These are phyloP conservation scores for Cotesia typhae DNA, from an alignment of 1,140 invertebrate genomes.

Conservation along the genomic window DNA sequence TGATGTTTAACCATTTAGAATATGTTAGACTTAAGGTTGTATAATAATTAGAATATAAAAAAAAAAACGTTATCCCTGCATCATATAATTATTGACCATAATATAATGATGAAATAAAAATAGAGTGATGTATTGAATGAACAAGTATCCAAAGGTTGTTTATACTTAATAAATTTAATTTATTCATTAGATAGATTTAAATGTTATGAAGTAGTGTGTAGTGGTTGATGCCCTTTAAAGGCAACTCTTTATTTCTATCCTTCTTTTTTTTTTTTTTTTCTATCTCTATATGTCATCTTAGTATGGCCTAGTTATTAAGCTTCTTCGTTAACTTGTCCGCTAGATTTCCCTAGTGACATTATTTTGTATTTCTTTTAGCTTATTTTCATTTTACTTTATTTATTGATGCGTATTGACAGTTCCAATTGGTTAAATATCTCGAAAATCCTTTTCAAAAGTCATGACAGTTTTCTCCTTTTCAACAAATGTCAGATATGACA, in stretches of 20 bases:
- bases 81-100: no score
- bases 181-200: background rate
- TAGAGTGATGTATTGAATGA: no score
- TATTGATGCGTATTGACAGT: background rate
- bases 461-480: no score
- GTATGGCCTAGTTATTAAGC: constrained; percentile 28
- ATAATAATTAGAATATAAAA: no score
- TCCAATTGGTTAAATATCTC: background rate
- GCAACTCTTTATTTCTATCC: background rate
- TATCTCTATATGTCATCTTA: constrained; percentile 8
- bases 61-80: no score
- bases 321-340: constrained; percentile 21
- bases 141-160: no score
- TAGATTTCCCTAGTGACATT: constrained; percentile 10
- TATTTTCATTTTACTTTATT: constrained; percentile 7
- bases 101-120: no score
- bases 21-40: background rate
- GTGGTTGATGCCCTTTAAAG: constrained; percentile 25
- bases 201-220: constrained; percentile 9
- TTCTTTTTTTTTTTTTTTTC: background rate
- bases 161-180: background rate
- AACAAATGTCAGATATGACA: background rate
- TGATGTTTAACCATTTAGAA: background rate
- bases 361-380: constrained; percentile 4
- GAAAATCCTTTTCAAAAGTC: no score